These are phyloP conservation scores for Acanthiza pusilla DNA, from an alignment of 2,797 vertebrate species.

Conservation along the genomic window DNA sequence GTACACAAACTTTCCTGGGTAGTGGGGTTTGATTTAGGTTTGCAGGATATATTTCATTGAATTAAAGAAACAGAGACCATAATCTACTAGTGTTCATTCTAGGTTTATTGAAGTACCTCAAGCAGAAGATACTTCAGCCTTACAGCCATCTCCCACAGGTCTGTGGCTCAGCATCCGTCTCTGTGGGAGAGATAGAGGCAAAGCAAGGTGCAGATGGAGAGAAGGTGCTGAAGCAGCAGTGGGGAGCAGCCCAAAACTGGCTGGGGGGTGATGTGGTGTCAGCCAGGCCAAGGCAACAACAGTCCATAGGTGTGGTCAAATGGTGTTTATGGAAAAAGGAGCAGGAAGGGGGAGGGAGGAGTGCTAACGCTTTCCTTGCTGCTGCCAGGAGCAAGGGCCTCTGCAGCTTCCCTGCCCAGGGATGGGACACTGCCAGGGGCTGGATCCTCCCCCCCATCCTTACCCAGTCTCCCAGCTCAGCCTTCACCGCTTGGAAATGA, in stretches of 20 bases:
- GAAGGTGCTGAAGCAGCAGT: neutral
- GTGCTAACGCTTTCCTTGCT: neutral
- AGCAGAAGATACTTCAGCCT: neutral
- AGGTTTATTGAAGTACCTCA: neutral
- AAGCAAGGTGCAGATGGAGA: neutral
- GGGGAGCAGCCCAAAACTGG: neutral
- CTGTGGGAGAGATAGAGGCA: neutral
- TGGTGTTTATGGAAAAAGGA: neutral
- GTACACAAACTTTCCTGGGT: neutral
- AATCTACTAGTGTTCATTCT: neutral
- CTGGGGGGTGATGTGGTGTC: neutral
- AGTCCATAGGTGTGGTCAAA: accelerated
- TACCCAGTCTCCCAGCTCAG: neutral
- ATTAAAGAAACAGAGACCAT: neutral
- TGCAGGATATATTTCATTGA: neutral
- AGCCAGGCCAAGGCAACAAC: neutral
- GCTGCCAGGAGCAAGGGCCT: neutral
- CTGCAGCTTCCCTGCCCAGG: neutral
- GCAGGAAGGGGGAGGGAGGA: neutral
- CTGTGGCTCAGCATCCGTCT: neutral
- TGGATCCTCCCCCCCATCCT: neutral
- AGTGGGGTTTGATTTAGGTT: neutral
- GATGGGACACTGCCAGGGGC: neutral
- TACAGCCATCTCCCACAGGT: neutral
- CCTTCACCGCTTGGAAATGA: neutral